These are phyloP conservation scores for Cataglyphis albicans DNA, from an alignment of 2,888 invertebrate species.

Conservation along the genomic window DNA sequence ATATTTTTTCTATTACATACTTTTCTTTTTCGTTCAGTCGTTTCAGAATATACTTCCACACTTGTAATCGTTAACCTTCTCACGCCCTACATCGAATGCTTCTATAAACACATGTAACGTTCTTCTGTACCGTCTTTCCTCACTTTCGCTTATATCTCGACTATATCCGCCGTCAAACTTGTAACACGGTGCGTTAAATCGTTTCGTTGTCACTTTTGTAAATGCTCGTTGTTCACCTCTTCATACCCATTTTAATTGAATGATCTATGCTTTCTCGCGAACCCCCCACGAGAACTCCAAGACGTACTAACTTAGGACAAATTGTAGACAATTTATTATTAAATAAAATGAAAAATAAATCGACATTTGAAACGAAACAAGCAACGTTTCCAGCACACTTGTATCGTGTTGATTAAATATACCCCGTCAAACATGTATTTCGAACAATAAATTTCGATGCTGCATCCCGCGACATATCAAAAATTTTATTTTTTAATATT, in stretches of 20 bases:
- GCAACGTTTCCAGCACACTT: slow-evolving; percentile 38
- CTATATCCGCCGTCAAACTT: slow-evolving; percentile 45
- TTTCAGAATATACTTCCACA: slow-evolving; percentile 28
- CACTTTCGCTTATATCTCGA: slow-evolving; percentile 63
- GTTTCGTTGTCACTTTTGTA: slow-evolving; percentile 57
- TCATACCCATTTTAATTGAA: slow-evolving; percentile 68
- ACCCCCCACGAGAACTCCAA: slow-evolving; percentile 80
- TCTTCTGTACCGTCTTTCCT: slow-evolving; percentile 63
- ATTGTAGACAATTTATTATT: slow-evolving; percentile 86
- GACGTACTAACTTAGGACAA: slow-evolving; percentile 85
- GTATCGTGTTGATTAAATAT: slow-evolving; percentile 31
- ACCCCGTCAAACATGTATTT: slow-evolving; percentile 4
- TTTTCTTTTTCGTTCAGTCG: slow-evolving; percentile 46
- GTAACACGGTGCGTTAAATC: slow-evolving; percentile 50
- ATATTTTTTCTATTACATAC: neutral
- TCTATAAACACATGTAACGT: slow-evolving; percentile 53
- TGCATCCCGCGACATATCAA: neutral
- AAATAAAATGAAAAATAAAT: slow-evolving; percentile 85
- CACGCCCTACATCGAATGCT: slow-evolving; percentile 58
- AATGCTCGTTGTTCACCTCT: slow-evolving; percentile 67
- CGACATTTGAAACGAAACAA: slow-evolving; percentile 82
- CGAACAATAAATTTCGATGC: neutral
- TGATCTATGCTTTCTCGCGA: slow-evolving; percentile 80
- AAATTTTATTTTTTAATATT: neutral
- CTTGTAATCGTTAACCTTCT: slow-evolving; percentile 48